phyloP scores from a whole-genome alignment of 2,113 vertebrate species.

The Sebastes fasciatus region DNA sequence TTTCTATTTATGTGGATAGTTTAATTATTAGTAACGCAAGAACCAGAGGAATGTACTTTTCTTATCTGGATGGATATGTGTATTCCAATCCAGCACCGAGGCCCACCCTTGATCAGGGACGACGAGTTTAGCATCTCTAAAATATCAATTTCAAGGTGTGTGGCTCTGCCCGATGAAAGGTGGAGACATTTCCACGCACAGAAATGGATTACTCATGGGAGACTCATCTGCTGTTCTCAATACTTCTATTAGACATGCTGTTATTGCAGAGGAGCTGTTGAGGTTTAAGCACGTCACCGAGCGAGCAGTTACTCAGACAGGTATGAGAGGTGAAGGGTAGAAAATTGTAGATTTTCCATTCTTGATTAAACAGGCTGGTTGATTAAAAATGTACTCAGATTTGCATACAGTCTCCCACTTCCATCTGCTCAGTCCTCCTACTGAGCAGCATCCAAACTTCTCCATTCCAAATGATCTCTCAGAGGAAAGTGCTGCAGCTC shows the following conservation, averaged over 20 bases:
- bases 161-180: constrained; percentile 65
- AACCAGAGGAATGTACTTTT: not conserved
- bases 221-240: constrained; percentile 61
- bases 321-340: constrained; percentile 16
- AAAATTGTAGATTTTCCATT: constrained; percentile 20
- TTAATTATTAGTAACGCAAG: constrained; percentile 15
- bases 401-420: constrained; percentile 26
- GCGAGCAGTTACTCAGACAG: constrained; percentile 22
- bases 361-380: constrained; percentile 26
- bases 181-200: constrained; percentile 62
- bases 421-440: constrained; percentile 8
- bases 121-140: constrained; percentile 47
- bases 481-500: constrained; percentile 25
- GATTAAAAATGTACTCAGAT: constrained; percentile 34
- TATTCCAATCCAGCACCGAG: constrained; percentile 16
- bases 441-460: not conserved
- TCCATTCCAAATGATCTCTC: not conserved
- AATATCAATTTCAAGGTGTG: constrained; percentile 77
- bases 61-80: constrained; percentile 19
- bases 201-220: constrained; percentile 69
- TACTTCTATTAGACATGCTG: constrained; percentile 60
- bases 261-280: constrained; percentile 43
- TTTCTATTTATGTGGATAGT: constrained; percentile 5
- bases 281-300: constrained; percentile 43
- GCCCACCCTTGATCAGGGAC: constrained; percentile 25